Percentiles rank a stretch among this genome's conserved stretches.
Conservation (phyloP, 2,888 invertebrate genomes). For the Agriopis leucophaearia region DNA sequence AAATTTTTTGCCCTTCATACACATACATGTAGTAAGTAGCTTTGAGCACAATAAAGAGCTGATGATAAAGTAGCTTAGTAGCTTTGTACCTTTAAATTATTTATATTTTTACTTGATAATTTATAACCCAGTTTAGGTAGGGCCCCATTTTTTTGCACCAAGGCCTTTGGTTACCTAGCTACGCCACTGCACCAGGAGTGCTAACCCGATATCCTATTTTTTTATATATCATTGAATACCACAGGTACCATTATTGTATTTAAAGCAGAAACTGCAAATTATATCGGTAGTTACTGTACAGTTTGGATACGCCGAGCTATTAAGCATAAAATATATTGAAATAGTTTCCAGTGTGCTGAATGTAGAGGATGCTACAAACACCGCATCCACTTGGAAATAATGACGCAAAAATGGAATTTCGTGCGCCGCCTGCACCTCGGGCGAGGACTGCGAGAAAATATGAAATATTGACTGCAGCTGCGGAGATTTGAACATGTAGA, state of each 20-base stretch:
- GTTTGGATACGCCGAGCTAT: constrained; percentile 15
- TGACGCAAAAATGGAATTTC: constrained; percentile 74
- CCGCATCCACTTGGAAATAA: constrained; percentile 74
- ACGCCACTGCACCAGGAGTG: too few relatives aligned
- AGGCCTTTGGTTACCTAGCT: too few relatives aligned
- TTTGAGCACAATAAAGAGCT: too few relatives aligned
- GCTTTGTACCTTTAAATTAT: too few relatives aligned
- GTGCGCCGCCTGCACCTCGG: constrained; percentile 51
- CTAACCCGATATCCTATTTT: too few relatives aligned
- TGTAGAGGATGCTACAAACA: constrained; percentile 56
- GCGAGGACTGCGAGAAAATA: constrained; percentile 47
- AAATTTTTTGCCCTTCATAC: too few relatives aligned
- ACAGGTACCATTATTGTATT: background rate
- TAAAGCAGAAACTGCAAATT: background rate
- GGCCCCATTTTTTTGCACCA: too few relatives aligned
- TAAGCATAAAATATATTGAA: constrained; percentile 42
- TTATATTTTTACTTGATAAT: too few relatives aligned
- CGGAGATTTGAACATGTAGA: constrained; percentile 31
- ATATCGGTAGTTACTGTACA: background rate
- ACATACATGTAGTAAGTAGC: too few relatives aligned
- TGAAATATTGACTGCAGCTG: constrained; percentile 64
- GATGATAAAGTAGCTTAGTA: too few relatives aligned
- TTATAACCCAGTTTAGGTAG: too few relatives aligned
- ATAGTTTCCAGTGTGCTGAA: constrained; percentile 53
- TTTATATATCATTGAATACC: too few relatives aligned